Conservation (phyloP, 2,888 invertebrate genomes). For the Lissocephala sabroskyi region DNA sequence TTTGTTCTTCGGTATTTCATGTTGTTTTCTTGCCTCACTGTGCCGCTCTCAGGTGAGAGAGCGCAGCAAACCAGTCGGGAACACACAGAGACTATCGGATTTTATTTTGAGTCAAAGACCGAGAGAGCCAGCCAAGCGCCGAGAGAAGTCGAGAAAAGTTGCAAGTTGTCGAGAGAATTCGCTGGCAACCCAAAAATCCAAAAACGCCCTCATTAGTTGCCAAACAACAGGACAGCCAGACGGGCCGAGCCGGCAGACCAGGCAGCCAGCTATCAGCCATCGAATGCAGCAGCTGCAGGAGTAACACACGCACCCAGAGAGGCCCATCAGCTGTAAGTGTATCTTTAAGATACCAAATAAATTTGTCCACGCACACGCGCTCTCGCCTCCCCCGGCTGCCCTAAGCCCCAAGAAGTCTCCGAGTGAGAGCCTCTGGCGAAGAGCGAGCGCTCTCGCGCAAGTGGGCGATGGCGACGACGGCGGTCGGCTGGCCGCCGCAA, state of each 20-base stretch:
- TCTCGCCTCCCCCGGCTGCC: no score
- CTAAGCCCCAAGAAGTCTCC: no score
- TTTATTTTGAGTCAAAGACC: no score
- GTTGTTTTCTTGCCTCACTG: background rate
- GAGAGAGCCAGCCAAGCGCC: slow-evolving; percentile 16
- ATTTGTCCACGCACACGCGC: no score
- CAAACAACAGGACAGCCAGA: slow-evolving; percentile 44
- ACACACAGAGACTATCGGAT: slow-evolving; percentile 21
- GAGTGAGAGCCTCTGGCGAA: no score
- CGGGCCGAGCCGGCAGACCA: background rate
- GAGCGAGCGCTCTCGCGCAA: slow-evolving; percentile 36
- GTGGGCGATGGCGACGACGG: slow-evolving; percentile 49
- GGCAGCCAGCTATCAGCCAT: background rate
- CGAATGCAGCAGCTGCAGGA: background rate
- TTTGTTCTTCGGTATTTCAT: no score
- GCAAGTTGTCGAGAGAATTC: background rate
- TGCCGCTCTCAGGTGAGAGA: background rate
- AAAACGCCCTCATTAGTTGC: slow-evolving; percentile 39
- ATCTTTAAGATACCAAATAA: slow-evolving; percentile 24
- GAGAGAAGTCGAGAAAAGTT: background rate
- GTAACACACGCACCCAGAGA: no score
- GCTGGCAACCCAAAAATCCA: background rate
- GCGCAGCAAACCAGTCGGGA: background rate
- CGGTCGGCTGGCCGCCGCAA: background rate
- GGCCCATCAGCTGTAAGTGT: slow-evolving; percentile 9